phyloP scores from a whole-genome alignment of 2,113 vertebrate species.

The Pangasianodon hypophthalmus region DNA sequence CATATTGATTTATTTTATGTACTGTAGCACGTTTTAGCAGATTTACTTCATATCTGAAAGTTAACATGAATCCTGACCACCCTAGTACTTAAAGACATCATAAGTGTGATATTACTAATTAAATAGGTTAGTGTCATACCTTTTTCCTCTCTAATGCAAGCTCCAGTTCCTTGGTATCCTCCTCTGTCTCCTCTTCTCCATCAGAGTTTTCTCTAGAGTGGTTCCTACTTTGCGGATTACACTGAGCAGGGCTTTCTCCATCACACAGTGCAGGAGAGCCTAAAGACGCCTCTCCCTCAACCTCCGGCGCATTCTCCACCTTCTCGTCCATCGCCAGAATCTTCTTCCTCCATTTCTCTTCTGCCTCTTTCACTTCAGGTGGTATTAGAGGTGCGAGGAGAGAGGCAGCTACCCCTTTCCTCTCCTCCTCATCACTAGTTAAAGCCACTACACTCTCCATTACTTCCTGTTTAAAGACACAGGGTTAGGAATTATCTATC shows the following conservation, averaged over 20 bases:
- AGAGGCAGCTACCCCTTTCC: constrained; percentile 86
- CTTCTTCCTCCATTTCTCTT: constrained; percentile 92
- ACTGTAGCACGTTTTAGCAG: not conserved
- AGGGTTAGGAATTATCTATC: not conserved
- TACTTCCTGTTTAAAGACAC: constrained; percentile 79
- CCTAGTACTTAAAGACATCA: not conserved
- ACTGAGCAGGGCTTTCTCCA: constrained; percentile 72
- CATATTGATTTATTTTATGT: not conserved
- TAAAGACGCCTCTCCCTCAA: constrained; percentile 71
- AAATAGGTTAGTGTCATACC: constrained; percentile 63
- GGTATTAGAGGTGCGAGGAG: constrained; percentile 91
- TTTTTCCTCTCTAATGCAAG: constrained; percentile 94
- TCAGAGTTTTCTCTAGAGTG: constrained; percentile 73
- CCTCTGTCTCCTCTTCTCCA: constrained; percentile 82
- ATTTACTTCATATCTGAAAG: not conserved
- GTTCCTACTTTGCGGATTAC: constrained; percentile 80
- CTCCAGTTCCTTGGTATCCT: constrained; percentile 91
- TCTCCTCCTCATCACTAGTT: constrained; percentile 89
- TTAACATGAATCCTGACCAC: not conserved
- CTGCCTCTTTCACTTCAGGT: constrained; percentile 88
- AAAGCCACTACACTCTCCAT: constrained; percentile 92
- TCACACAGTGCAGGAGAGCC: constrained; percentile 48
- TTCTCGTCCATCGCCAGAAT: constrained; percentile 84
- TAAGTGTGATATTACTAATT: not conserved
- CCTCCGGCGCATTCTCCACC: constrained; percentile 62